Base-by-base conservation (phyloP, 2,888 invertebrate genomes). In the Stenchaetothrips biformis region DNA sequence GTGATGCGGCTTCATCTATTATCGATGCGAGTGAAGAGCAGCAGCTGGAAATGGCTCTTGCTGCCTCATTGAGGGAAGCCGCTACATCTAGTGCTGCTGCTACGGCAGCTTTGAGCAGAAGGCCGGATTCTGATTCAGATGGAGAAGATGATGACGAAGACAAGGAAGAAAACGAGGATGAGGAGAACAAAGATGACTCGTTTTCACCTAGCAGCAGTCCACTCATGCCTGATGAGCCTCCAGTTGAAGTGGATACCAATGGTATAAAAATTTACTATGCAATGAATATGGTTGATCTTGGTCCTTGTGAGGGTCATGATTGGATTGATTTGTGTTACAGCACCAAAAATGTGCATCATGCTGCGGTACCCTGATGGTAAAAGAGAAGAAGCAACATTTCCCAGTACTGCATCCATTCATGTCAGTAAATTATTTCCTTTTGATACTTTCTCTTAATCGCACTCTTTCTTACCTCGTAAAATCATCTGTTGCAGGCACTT, bases 1-100 rank as follows among this genome's bases (percentile, higher is more conserved):
- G 67, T 74, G 67, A 74, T 74, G 67, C 21, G 7, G 67, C 67
- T 9, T 74, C 67, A 7, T 74, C 67, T 25, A 74, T 74, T 9
- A 25, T 74, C 2, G 67, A 74, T 74, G 67, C 67, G 7, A 74
- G 25, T 74, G 67, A 74, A 74, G 67, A 74, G 25, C 67, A 74
- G 25, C 67, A 74, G 25, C 25, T 74, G 11, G 67, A n/a, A 25
- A 74, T 74, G 67, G 67, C 67, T 21, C 21, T 74, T 11, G 21
- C n/a, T 21, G 67, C 67, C 4, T 74, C 67, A 21, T n/a, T 74
- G 8, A 21, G 67, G 1, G 67, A 74, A 9, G 25, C 67, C 21
- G 53, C 53, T 18, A 53, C 53, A 13, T 53, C 53, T 18, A 53
- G 53, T 74, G 67, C 67, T 21, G 67, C 67, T 74, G 67, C 67